Conservation (phyloP, 2,113 vertebrate species). For the Embiotoca jacksoni region DNA sequence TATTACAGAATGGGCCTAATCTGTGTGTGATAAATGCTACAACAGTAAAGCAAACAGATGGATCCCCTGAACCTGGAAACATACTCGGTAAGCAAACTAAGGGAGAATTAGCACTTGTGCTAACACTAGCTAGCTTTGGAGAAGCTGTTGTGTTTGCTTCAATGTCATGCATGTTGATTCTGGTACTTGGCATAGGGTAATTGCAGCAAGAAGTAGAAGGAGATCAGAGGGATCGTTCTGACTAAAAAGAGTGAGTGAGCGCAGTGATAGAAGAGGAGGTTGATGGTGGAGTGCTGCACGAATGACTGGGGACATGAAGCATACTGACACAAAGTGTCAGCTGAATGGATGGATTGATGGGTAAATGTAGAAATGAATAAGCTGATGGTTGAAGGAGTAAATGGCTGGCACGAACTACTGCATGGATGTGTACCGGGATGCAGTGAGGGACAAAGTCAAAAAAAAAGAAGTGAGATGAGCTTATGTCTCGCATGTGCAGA, state of each 20-base stretch:
- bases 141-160: constrained; percentile 57
- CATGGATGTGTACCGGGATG: background rate
- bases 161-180: constrained; percentile 76
- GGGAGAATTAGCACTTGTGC: constrained; percentile 58
- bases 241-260: constrained; percentile 20
- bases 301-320: constrained; percentile 14
- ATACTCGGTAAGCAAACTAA: constrained; percentile 52
- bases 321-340: constrained; percentile 36
- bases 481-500: constrained; percentile 54
- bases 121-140: constrained; percentile 55
- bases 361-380: constrained; percentile 37
- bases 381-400: constrained; percentile 16
- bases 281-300: constrained; percentile 1
- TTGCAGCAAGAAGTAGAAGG: constrained; percentile 32
- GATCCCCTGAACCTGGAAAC: constrained; percentile 58
- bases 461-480: constrained; percentile 34
- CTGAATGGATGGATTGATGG: constrained; percentile 45
- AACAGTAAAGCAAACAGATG: constrained; percentile 70
- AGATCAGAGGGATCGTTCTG: constrained; percentile 48
- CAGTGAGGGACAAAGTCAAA: background rate
- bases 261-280: constrained; percentile 25
- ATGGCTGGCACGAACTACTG: background rate
- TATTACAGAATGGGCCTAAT: constrained; percentile 55
- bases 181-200: constrained; percentile 52
- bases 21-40: constrained; percentile 66